phyloP scores from a whole-genome alignment of 2,113 vertebrate genomes.

The Apteryx owenii region DNA sequence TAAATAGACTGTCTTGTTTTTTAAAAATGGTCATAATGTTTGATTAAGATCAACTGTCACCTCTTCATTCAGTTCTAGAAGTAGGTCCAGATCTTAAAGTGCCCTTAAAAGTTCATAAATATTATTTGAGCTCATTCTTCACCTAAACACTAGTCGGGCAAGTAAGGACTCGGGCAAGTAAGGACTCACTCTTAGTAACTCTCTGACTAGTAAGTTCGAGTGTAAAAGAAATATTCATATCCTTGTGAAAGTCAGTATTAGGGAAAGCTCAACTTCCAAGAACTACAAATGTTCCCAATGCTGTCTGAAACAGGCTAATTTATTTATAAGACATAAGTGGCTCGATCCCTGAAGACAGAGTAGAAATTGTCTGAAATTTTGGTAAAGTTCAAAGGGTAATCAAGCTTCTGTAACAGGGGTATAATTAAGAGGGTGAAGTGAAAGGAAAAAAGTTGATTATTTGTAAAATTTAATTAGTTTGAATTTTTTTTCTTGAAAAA shows the following conservation, averaged over 20 bases:
- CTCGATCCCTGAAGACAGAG: neutral
- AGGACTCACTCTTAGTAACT: neutral
- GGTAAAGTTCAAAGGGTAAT: neutral
- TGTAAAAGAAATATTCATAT: neutral
- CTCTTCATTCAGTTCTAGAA: neutral
- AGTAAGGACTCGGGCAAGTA: neutral
- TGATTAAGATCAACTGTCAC: neutral
- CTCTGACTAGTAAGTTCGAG: neutral
- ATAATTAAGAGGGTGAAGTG: neutral
- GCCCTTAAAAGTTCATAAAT: neutral
- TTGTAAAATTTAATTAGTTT: neutral
- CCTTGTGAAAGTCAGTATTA: neutral
- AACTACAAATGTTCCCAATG: neutral
- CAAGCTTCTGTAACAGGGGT: neutral
- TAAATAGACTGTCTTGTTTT: neutral
- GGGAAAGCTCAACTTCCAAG: neutral
- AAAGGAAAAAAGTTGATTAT: neutral
- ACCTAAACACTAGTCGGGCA: neutral
- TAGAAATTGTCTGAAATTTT: neutral
- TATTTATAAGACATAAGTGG: neutral
- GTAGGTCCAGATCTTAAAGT: neutral
- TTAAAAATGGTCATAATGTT: neutral
- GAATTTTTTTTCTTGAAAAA: neutral
- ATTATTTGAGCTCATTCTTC: neutral
- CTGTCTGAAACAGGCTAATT: neutral